Evolutionary conservation across 2,113 vertebrate species (phyloP), one percentile per base, ranked within the genome.

Genomic region (Rostratula benghalensis): DNA sequence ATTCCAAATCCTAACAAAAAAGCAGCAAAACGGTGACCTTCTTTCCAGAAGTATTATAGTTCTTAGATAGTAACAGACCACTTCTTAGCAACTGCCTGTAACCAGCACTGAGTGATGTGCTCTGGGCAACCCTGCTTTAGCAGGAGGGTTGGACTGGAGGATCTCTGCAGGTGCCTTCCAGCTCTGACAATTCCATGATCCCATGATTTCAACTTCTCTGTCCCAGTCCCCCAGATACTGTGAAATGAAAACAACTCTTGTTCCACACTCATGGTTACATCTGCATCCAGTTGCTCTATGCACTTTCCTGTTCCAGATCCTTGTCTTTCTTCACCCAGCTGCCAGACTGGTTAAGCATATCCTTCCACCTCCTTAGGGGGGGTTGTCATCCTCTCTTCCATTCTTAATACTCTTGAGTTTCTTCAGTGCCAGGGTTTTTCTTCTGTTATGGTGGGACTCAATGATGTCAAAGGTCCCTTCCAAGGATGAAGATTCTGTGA

Each of bases 211-310:
- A 75, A 21, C 23, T 39, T 22, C 82, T 41, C 64, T 73, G 23
- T 50, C 61, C 45, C n/a, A 12, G 0, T 9, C 31, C 25, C 25
- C 12, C 33, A 51, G 39, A 5, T 0, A 6, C 35, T 46, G 45
- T 63, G 23, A 51, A 7, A 11, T 14, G 11, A 33, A 57, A 71
- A 18, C 27, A 30, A 2, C 25, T 30, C 45, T 45, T 4, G 0
- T n/a, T 64, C 25, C 45, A 1, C 22, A 10, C 15, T 17, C 15
- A 2, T 16, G 23, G n/a, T 6, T 16, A 5, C 15, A 37, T 83
- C 57, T 80, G 57, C 19, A 31, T 76, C 27, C 31, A 18, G 51
- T 23, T 57, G 46, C 45, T 86, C 33, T 15, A 0, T 11, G 25
- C 35, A 67, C 14, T 16, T 57, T 18, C 51, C 67, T n/a, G 16